Conservation (phyloP, 2,888 invertebrate species). For the Agrilus cyanescens region DNA sequence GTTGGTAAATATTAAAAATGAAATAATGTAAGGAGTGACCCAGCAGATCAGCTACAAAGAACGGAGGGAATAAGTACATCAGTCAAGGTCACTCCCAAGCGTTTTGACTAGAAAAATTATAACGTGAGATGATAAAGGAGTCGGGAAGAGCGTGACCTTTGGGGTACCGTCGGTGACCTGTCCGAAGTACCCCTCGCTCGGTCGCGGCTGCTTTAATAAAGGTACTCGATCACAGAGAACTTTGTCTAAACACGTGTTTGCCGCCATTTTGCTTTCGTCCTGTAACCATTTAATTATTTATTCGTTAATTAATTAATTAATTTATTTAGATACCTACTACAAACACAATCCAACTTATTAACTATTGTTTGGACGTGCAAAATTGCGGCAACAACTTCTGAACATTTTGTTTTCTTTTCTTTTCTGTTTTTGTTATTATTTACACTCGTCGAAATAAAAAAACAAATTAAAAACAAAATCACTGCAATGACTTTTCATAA, state of each 20-base stretch:
- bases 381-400: no score
- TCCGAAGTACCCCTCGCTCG: slow-evolving; percentile 21
- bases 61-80: slow-evolving; percentile 33
- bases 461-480: no score
- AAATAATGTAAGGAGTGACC: slow-evolving; percentile 21
- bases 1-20: not conserved
- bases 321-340: no score
- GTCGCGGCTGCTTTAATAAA: slow-evolving; percentile 26
- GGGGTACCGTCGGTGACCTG: slow-evolving; percentile 25
- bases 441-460: no score
- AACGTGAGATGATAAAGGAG: slow-evolving; percentile 25
- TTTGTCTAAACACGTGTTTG: slow-evolving; percentile 13
- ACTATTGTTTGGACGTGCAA: no score
- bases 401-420: no score
- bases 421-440: no score
- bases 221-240: slow-evolving; percentile 33
- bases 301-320: no score
- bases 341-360: no score
- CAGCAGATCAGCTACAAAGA: slow-evolving; percentile 25
- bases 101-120: slow-evolving; percentile 26
- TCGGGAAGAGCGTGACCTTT: slow-evolving; percentile 28
- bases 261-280: slow-evolving; percentile 4
- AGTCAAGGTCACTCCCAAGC: slow-evolving; percentile 31
- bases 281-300: no score
- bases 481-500: no score